These are phyloP conservation scores for Ormyrus thymus DNA, from an alignment of 2,888 invertebrate species.

Conservation along the genomic window DNA sequence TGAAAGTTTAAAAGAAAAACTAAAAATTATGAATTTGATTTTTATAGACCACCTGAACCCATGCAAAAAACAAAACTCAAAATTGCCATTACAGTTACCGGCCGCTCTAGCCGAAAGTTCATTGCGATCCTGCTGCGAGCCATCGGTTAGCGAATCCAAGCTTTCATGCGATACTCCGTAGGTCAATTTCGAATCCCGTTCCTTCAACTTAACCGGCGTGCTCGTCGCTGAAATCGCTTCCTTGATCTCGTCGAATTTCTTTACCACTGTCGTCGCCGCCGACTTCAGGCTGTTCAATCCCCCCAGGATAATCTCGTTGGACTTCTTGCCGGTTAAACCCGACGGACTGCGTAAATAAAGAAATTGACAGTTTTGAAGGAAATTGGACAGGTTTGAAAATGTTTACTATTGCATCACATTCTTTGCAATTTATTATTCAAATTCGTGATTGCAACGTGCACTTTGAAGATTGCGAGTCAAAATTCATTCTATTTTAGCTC, in stretches of 20 bases:
- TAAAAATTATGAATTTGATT: too few relatives aligned
- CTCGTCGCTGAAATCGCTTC: slow-evolving; percentile 92
- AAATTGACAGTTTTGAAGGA: neutral
- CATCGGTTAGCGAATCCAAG: slow-evolving; percentile 71
- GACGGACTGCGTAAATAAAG: slow-evolving; percentile 80
- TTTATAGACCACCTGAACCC: neutral
- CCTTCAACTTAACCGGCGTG: slow-evolving; percentile 86
- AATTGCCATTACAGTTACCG: slow-evolving; percentile 60
- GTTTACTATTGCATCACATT: slow-evolving; percentile 9
- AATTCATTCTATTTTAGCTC: neutral
- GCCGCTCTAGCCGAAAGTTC: slow-evolving; percentile 68
- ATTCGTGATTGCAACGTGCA: slow-evolving; percentile 28
- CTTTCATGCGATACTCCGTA: slow-evolving; percentile 73
- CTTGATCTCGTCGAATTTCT: slow-evolving; percentile 93
- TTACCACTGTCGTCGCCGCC: slow-evolving; percentile 89
- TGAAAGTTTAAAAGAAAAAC: too few relatives aligned
- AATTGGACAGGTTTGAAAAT: neutral
- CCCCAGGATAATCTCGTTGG: slow-evolving; percentile 90
- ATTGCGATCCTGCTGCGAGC: slow-evolving; percentile 72
- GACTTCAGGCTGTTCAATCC: slow-evolving; percentile 91
- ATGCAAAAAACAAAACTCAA: neutral
- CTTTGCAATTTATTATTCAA: neutral
- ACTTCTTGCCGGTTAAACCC: slow-evolving; percentile 89
- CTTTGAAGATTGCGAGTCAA: slow-evolving; percentile 5
- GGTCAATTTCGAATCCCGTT: slow-evolving; percentile 70